Conservation (phyloP, 2,797 vertebrate genomes). For the Calcarius lapponicus region DNA sequence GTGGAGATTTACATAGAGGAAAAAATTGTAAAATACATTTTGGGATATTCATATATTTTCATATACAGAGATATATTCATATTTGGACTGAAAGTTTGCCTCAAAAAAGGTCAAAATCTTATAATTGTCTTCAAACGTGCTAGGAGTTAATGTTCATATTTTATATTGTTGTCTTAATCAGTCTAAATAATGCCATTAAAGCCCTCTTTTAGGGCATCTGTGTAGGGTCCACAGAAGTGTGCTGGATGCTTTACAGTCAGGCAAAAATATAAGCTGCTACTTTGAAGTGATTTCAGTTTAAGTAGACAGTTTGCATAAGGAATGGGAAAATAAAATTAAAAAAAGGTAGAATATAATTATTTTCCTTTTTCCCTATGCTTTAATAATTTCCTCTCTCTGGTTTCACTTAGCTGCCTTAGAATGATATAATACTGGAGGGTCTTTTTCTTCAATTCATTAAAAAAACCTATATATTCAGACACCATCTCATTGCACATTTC, state of each 20-base stretch:
- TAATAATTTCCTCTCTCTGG: not conserved
- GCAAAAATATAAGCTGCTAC: not conserved
- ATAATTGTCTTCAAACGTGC: not conserved
- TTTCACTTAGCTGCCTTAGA: not conserved
- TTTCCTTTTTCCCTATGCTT: not conserved
- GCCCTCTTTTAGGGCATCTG: not conserved
- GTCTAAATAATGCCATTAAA: not conserved
- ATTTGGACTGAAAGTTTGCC: not conserved
- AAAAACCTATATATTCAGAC: not conserved
- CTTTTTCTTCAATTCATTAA: not conserved
- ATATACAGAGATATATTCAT: not conserved
- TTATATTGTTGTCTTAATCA: not conserved
- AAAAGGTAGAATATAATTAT: not conserved
- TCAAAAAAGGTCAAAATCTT: not conserved
- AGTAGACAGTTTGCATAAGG: not conserved
- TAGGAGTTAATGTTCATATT: not conserved
- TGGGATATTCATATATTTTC: not conserved
- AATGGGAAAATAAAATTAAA: rapidly evolving
- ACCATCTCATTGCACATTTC: not conserved
- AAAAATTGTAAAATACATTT: not conserved
- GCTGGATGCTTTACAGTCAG: not conserved
- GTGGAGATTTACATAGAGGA: not conserved
- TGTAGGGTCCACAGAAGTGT: not conserved
- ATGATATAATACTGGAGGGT: not conserved
- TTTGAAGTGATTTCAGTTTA: not conserved